Base-by-base conservation (phyloP, 1,140 invertebrate genomes). In the Eulimnadia texana region DNA sequence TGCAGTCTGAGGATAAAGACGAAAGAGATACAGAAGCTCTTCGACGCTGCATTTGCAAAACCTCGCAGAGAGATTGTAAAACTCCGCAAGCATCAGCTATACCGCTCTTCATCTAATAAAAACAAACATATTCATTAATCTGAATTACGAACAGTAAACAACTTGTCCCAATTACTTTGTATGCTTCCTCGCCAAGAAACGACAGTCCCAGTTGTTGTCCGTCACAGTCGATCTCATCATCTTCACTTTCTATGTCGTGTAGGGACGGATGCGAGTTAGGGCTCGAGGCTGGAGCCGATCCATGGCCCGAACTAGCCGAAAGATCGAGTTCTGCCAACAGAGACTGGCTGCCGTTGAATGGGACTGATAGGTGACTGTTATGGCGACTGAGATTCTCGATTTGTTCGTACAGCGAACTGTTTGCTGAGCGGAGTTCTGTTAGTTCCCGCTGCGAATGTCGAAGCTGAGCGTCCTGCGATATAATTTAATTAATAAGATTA, bases 391-490 rank as follows among this genome's bases (percentile, higher is more conserved):
- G 55, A 13, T 70, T 63, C 55, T 77, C 75, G 19, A 79, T 61
- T 50, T 74, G 70, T 50, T 75, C 73, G 24, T 72, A 71, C 1
- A 78, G 67, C 19, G 70, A 70, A 24, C 67, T 64, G 60, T 77
- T 78, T 11, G 71, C 78, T 65, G 80, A 75, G 42, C 86, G 75
- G 63, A 84, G 72, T 61, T 84, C 79, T 13, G 80, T 80, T 1
- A 82, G 71, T 61, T 82, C 79, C 27, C 74, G 73, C 27, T 78
- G 71, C 54, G 76, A 77, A 60, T 70, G 71, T 23, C 72, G 70
- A 28, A 79, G 66, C 74, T 77, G 65, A 16, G 59, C 28, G 1
- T 57, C 55, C 28, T 92, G 64, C 64, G 27, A 61, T 28, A 47
- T 51, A 53, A 10, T 20, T 9, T 11, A 53, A 22, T 9, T 61